phyloP scores from a whole-genome alignment of 2,888 invertebrate genomes.

The Girardia tigrina region DNA sequence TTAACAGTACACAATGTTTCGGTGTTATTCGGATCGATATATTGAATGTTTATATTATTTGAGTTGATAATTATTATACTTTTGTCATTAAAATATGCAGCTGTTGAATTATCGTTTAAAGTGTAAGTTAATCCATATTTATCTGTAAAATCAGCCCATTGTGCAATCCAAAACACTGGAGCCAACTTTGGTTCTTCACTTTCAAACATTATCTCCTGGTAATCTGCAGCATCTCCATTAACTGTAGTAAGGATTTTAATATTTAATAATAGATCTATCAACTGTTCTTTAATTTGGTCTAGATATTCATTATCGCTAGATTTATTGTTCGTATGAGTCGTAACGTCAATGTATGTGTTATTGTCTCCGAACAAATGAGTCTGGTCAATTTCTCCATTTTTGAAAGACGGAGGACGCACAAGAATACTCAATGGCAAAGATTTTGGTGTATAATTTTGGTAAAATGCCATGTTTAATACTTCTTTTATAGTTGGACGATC shows the following conservation, averaged over 20 bases:
- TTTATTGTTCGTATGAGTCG: no score
- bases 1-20: not conserved
- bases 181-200: slow-evolving; percentile 83
- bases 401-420: slow-evolving; percentile 80
- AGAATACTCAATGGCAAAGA: slow-evolving; percentile 79
- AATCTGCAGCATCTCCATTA: not conserved
- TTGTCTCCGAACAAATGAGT: no score
- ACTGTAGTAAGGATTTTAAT: no score
- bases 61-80: slow-evolving; percentile 53
- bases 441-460: slow-evolving; percentile 30
- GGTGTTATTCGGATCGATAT: not conserved
- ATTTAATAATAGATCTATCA: no score
- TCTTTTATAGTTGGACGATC: slow-evolving; percentile 25
- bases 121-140: slow-evolving; percentile 99
- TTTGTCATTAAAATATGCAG: slow-evolving; percentile 94
- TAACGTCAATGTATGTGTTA: no score
- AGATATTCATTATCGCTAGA: no score
- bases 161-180: slow-evolving; percentile 90
- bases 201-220: slow-evolving; percentile 66
- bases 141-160: slow-evolving; percentile 99
- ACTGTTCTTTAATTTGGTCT: no score
- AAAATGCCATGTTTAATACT: slow-evolving; percentile 17
- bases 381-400: no score
- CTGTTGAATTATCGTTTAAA: slow-evolving; percentile 89
- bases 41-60: not conserved